Evolutionary conservation across 2,888 invertebrate genomes (phyloP).

Genomic region (Helicoverpa assulta): DNA sequence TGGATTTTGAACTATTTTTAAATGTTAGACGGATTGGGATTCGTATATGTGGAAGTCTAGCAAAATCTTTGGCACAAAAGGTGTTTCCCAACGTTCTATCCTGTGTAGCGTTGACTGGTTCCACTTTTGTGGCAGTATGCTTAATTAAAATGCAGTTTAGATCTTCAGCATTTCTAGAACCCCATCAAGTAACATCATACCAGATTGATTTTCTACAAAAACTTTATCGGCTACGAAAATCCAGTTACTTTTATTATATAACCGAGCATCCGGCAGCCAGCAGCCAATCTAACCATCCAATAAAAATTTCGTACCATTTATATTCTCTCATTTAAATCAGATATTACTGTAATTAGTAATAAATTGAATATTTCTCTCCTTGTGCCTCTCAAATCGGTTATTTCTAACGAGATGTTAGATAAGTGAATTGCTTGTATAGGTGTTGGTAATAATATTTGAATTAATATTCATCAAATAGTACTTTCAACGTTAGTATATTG

Average conservation of each 20-base stretch:
- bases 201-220: constrained; percentile 7
- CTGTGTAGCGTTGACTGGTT: neutral
- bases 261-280: constrained; percentile 47
- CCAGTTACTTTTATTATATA: constrained; percentile 58
- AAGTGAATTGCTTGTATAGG: constrained; percentile 46
- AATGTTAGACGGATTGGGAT: neutral
- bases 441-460: constrained; percentile 38
- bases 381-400: constrained; percentile 48
- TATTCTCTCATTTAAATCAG: constrained; percentile 62
- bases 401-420: constrained; percentile 63
- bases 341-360: constrained; percentile 67
- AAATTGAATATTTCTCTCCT: constrained; percentile 59
- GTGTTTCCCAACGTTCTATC: neutral
- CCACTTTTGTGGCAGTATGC: neutral
- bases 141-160: neutral
- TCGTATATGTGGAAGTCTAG: neutral
- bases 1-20: constrained; percentile 19
- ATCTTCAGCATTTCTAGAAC: neutral
- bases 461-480: constrained; percentile 31
- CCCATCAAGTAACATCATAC: neutral
- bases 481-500: constrained; percentile 16
- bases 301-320: constrained; percentile 64
- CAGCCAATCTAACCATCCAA: constrained; percentile 45
- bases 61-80: neutral
- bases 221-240: constrained; percentile 40